Percentiles rank a stretch among this genome's conserved stretches.
Conservation (phyloP, 2,113 vertebrate genomes). For the Natator depressus region DNA sequence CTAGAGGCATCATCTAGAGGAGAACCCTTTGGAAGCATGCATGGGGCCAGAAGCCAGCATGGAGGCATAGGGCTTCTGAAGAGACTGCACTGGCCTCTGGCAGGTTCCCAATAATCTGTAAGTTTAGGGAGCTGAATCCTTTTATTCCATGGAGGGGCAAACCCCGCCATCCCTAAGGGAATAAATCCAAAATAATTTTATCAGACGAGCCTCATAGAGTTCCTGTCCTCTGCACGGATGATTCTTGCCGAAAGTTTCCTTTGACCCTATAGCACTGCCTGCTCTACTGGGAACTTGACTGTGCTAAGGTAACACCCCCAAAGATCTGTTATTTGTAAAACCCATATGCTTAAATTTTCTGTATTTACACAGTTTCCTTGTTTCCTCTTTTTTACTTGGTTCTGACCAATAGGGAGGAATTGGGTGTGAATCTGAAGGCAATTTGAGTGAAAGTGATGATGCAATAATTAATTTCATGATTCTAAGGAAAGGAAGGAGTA, state of each 20-base stretch:
- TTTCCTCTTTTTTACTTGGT: slow-evolving; percentile 24
- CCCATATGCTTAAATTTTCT: slow-evolving; percentile 29
- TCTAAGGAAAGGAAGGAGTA: not conserved
- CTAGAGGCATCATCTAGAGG: fast-evolving
- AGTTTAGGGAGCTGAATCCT: not conserved
- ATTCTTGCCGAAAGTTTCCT: not conserved
- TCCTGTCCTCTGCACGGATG: not conserved
- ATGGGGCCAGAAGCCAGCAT: not conserved
- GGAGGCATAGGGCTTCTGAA: not conserved
- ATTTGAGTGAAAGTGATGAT: not conserved
- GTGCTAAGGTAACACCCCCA: not conserved
- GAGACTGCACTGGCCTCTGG: not conserved
- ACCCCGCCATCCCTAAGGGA: not conserved
- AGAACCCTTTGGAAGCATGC: not conserved
- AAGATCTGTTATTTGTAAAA: slow-evolving; percentile 31
- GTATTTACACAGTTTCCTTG: not conserved
- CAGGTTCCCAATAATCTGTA: not conserved
- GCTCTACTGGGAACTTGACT: slow-evolving; percentile 4
- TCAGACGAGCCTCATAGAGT: not conserved
- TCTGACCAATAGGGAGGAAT: not conserved
- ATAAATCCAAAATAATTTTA: not conserved
- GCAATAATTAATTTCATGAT: not conserved
- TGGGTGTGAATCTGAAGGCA: not conserved
- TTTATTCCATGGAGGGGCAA: not conserved
- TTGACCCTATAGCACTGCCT: slow-evolving; percentile 2